These are phyloP conservation scores for Lymantria monacha DNA, from an alignment of 2,888 invertebrate species.

Conservation along the genomic window DNA sequence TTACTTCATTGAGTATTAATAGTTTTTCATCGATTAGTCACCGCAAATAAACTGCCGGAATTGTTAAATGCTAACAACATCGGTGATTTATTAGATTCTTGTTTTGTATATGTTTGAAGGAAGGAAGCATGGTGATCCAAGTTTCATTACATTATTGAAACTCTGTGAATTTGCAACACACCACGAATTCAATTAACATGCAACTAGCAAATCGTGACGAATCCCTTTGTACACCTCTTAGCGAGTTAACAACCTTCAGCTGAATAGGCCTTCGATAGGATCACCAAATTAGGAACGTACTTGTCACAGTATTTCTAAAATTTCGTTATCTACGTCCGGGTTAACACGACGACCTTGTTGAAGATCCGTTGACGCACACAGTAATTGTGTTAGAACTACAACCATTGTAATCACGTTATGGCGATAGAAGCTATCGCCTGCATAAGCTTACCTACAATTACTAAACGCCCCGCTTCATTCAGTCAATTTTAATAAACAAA, in stretches of 20 bases:
- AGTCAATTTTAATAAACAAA: no score
- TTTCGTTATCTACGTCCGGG: conserved; percentile 12
- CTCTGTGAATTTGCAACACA: conserved; percentile 49
- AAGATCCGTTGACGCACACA: conserved; percentile 16
- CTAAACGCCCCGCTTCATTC: no score
- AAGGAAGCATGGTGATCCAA: background rate
- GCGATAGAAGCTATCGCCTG: no score
- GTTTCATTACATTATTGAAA: background rate
- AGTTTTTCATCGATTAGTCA: background rate
- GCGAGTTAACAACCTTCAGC: conserved; percentile 32
- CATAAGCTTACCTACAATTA: no score
- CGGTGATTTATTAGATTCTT: background rate
- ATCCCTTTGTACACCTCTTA: conserved; percentile 36
- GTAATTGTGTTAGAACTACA: conserved; percentile 8
- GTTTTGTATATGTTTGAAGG: no score
- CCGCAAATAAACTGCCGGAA: background rate
- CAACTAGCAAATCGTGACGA: conserved; percentile 60
- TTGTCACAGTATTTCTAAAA: conserved; percentile 18
- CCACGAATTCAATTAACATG: conserved; percentile 63
- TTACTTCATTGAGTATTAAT: background rate
- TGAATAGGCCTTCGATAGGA: conserved; percentile 19
- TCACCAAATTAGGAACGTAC: conserved; percentile 10
- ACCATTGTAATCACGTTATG: no score
- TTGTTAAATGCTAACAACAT: background rate
- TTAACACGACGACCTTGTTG: conserved; percentile 16